These are phyloP conservation scores for Toxotes lorentzi DNA, from an alignment of 2,797 vertebrate species.

Conservation along the genomic window DNA sequence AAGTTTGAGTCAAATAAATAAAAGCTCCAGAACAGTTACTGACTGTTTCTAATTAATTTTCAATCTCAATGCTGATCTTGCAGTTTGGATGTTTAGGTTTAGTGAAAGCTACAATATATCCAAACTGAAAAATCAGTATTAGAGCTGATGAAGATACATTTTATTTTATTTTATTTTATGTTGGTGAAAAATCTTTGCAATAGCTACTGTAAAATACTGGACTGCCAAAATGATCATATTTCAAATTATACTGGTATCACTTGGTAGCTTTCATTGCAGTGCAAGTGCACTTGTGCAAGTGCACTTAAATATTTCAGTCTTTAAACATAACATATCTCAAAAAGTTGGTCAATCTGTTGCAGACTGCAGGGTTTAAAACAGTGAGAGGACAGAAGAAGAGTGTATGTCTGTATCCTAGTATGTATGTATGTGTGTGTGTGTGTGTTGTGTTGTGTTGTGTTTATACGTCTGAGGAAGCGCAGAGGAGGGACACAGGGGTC, in stretches of 20 bases:
- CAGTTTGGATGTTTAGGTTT: background rate
- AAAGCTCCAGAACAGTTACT: too few species aligned
- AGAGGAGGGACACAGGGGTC: constrained; percentile 63
- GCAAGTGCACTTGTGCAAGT: too few species aligned
- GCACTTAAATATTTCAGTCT: constrained; percentile 18
- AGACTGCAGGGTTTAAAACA: background rate
- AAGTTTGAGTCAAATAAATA: too few species aligned
- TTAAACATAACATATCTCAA: background rate
- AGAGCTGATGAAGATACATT: background rate
- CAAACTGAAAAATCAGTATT: background rate
- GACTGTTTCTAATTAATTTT: background rate
- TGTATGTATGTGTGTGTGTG: background rate
- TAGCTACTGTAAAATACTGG: background rate
- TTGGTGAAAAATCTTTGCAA: background rate
- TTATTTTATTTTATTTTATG: background rate
- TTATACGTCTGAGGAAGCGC: constrained; percentile 75
- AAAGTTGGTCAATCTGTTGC: background rate
- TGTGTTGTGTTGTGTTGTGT: constrained; percentile 57
- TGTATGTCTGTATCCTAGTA: background rate
- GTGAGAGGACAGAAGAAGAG: background rate
- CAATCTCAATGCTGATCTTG: background rate
- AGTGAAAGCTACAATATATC: background rate
- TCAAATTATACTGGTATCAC: background rate
- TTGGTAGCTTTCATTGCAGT: constrained; percentile 4
- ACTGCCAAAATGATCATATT: background rate